Conservation (phyloP, 2,113 vertebrate genomes). For the Oncorhynchus clarkii region DNA sequence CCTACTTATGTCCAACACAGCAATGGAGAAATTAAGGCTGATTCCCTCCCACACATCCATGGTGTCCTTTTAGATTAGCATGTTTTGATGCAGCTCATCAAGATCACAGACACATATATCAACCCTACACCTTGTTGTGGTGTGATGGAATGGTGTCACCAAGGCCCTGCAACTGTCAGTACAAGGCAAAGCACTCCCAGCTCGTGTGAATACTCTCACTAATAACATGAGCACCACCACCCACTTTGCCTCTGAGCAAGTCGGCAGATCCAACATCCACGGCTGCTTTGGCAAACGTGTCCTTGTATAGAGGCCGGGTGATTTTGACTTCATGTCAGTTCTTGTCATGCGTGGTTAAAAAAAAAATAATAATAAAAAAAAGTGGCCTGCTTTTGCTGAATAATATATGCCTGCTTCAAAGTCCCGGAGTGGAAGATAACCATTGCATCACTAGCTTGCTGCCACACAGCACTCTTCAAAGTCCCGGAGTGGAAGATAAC, state of each 20-base stretch:
- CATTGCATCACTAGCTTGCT: background rate
- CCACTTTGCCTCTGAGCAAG: background rate
- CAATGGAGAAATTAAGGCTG: too few species aligned
- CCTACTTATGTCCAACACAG: too few species aligned
- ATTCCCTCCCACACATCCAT: background rate
- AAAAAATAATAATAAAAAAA: background rate
- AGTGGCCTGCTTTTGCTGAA: background rate
- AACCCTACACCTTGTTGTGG: background rate
- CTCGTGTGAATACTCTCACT: slow-evolving; percentile 7
- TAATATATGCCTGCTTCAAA: background rate
- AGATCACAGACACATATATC: background rate
- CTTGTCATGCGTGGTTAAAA: background rate
- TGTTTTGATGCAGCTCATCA: background rate
- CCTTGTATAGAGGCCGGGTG: background rate
- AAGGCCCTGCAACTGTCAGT: background rate
- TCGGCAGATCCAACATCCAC: background rate
- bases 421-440: background rate
- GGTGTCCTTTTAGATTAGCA: background rate
- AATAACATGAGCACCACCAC: slow-evolving; percentile 15
- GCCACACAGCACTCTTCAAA: background rate
- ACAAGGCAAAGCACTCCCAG: slow-evolving; percentile 15
- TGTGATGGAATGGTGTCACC: slow-evolving; percentile 28
- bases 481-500: background rate
- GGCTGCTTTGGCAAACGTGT: background rate
- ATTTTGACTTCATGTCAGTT: background rate